Percentiles rank a stretch among this genome's conserved stretches.
These are phyloP conservation scores for Apoderus coryli DNA, from an alignment of 2,888 invertebrate species.

Conservation along the genomic window DNA sequence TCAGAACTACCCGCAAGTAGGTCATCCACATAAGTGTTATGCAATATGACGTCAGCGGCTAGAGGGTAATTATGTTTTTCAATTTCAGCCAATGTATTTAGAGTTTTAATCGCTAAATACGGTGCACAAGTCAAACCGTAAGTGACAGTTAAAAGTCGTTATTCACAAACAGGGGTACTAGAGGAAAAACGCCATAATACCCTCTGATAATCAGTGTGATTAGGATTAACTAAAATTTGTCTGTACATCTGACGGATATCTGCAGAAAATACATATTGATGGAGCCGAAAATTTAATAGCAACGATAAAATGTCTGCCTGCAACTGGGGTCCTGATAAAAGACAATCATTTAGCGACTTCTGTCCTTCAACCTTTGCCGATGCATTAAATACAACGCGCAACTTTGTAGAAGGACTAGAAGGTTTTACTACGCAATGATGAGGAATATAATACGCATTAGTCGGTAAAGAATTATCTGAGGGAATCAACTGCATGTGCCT, in stretches of 20 bases:
- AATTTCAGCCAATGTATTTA: conserved; percentile 5
- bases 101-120: conserved; percentile 8
- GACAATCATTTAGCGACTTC: conserved; percentile 2
- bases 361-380: no score
- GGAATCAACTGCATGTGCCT: background rate
- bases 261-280: conserved; percentile 10
- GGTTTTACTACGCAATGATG: no score
- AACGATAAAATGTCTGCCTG: conserved; percentile 4
- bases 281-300: conserved; percentile 2
- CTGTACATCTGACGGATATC: conserved; percentile 12
- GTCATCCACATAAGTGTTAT: conserved; percentile 6
- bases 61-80: conserved; percentile 3
- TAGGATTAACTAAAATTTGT: no score
- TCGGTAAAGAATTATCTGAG: background rate
- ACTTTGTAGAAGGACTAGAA: no score
- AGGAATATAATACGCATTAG: conserved; percentile 4
- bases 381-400: no score
- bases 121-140: conserved; percentile 11
- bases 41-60: conserved; percentile 3
- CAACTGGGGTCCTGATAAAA: conserved; percentile 1
- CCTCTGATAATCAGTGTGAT: conserved; percentile 9
- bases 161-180: conserved; percentile 4
- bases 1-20: background rate
- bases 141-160: conserved; percentile 9
- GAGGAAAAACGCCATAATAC: conserved; percentile 11